Percentiles rank a stretch among this genome's conserved stretches.
Conservation (phyloP, 1,140 invertebrate genomes). For the Drosophila mayri region DNA sequence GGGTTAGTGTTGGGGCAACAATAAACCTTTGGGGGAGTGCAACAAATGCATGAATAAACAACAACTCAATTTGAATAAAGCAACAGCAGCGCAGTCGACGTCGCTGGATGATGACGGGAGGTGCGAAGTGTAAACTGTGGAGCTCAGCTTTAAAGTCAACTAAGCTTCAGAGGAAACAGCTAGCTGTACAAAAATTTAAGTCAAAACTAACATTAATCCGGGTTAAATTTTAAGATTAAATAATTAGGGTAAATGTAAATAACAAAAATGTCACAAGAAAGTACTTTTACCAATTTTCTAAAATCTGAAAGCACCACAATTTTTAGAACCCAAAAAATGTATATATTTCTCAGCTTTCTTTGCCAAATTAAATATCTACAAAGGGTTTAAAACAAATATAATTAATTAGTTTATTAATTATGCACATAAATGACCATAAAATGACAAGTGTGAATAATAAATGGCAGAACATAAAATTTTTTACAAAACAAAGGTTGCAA, state of each 20-base stretch:
- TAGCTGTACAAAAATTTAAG: background rate
- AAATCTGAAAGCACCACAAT: background rate
- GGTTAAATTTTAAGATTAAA: background rate
- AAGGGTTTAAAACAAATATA: background rate
- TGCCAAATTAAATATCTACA: background rate
- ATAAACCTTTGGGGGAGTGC: conserved; percentile 67
- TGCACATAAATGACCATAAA: background rate
- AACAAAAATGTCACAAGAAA: background rate
- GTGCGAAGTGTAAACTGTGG: conserved; percentile 15
- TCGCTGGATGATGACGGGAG: background rate
- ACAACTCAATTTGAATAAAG: conserved; percentile 80
- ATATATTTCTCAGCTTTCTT: background rate
- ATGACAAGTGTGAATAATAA: background rate
- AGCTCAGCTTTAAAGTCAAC: conserved; percentile 33
- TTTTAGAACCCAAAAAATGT: background rate
- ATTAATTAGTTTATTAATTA: background rate
- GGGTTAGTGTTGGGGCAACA: conserved; percentile 59
- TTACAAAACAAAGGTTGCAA: background rate
- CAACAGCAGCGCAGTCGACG: conserved; percentile 51
- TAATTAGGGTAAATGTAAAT: too few species aligned
- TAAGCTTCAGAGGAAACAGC: background rate
- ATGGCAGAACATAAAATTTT: background rate
- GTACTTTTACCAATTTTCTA: too few species aligned
- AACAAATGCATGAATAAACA: conserved; percentile 83
- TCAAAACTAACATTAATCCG: background rate